Conservation (phyloP, 2,113 vertebrate species). For the Phasianus colchicus region DNA sequence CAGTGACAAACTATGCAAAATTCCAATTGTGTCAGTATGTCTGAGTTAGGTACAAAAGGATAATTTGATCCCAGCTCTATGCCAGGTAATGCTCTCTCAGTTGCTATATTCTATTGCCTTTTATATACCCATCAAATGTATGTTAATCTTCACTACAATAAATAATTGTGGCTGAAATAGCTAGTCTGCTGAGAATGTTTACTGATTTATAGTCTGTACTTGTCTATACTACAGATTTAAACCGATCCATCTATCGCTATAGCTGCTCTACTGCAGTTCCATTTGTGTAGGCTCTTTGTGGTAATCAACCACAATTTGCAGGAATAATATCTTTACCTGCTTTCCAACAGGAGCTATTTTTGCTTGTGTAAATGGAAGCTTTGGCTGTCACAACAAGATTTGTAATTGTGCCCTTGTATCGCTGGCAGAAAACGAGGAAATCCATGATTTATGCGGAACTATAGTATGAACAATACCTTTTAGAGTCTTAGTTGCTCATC, state of each 20-base stretch:
- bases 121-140: background rate
- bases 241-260: background rate
- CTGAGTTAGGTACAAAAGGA: background rate
- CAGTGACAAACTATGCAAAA: background rate
- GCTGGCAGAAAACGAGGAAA: background rate
- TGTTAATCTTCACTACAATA: background rate
- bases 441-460: background rate
- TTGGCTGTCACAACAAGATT: background rate
- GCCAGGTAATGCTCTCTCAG: background rate
- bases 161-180: slow-evolving; percentile 29
- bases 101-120: background rate
- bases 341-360: background rate
- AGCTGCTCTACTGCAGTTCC: background rate
- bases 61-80: background rate
- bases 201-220: background rate
- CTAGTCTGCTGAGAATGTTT: background rate
- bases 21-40: background rate
- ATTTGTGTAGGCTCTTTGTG: background rate
- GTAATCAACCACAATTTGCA: background rate
- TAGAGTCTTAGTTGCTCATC: background rate
- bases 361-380: background rate
- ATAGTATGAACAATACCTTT: background rate
- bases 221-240: background rate
- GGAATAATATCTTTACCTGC: background rate
- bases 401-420: background rate